Evolutionary conservation across 1,140 invertebrate genomes (phyloP), one percentile per base, ranked within the genome.

Genomic region (Brachionus manjavacas): DNA sequence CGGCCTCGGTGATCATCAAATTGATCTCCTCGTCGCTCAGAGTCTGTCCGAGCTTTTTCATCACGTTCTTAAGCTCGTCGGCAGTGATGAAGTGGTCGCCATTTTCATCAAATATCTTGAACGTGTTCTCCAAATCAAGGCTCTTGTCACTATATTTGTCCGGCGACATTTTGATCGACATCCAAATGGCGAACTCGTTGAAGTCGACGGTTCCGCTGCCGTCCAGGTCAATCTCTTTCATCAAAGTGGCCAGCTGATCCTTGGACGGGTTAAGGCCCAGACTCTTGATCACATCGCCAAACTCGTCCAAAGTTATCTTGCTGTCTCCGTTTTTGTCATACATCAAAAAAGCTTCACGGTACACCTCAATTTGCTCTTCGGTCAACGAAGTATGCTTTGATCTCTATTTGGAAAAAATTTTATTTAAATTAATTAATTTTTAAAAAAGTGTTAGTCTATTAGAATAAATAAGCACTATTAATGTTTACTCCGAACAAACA

Each of bases 21-120:
- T 76, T 66, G 39, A 84, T 74, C 23, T 84, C 83, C 14, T 84
- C 83, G 23, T 84, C 66, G 25, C 64, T 74, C 20, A 84, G 14
- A 4, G 41, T 74, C 11, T 84, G 60, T 3, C 83, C 83, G 20
- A 84, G 64, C 28, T 72, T 84, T 68, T 84, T 68, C 81, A 84
- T 84, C 3, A 84, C 49, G 31, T 76, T 78, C 14, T 72, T 76
- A 14, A 83, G 72, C 83, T 83, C 85, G 28, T 74, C 43, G 39
- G 85, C 81, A 9, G 60, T 70, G 20, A 84, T 84, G 39, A 70
- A 84, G 16, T 72, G 60, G 31, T 84, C 81, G 20, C 81, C 81
- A 72, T 84, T 84, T 74, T 84, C 66, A 72, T 84, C 81, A 20
- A 84, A 84, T 70, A 84, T 72, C 14, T 55, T 68, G 70, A 84